phyloP scores from a whole-genome alignment of 1,140 invertebrate genomes.

The Agrypnia vestita region DNA sequence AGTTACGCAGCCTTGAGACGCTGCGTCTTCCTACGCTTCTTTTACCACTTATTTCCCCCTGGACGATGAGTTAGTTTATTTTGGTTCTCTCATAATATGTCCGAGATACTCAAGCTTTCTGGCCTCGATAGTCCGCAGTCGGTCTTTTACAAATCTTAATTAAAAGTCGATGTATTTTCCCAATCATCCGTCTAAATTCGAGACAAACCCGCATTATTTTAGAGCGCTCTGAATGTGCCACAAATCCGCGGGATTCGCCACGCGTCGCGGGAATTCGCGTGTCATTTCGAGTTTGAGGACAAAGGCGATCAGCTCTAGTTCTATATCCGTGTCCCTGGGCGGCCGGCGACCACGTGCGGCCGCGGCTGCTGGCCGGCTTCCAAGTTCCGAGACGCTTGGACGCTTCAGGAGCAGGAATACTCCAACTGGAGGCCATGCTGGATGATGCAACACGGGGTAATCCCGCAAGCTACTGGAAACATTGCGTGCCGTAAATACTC shows the following conservation, averaged over 20 bases:
- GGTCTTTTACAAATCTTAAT: too few species aligned
- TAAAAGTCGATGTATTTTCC: too few species aligned
- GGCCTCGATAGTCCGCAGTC: too few species aligned
- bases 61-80: too few species aligned
- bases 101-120: too few species aligned
- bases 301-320: slow-evolving; percentile 37
- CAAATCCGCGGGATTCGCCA: slow-evolving; percentile 17
- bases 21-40: too few species aligned
- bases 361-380: not conserved
- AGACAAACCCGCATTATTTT: not conserved
- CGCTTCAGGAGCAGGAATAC: not conserved
- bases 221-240: not conserved
- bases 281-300: slow-evolving; percentile 26
- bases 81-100: too few species aligned
- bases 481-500: too few species aligned
- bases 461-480: not conserved
- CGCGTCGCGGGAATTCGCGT: slow-evolving; percentile 29
- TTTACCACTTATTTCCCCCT: too few species aligned
- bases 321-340: not conserved
- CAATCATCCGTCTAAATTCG: too few species aligned
- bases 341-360: slow-evolving; percentile 13
- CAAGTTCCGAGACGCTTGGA: too few species aligned
- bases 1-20: too few species aligned
- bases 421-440: not conserved
- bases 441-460: slow-evolving; percentile 5